Base-by-base conservation (phyloP, 2,113 vertebrate species). In the Gambusia holbrooki region DNA sequence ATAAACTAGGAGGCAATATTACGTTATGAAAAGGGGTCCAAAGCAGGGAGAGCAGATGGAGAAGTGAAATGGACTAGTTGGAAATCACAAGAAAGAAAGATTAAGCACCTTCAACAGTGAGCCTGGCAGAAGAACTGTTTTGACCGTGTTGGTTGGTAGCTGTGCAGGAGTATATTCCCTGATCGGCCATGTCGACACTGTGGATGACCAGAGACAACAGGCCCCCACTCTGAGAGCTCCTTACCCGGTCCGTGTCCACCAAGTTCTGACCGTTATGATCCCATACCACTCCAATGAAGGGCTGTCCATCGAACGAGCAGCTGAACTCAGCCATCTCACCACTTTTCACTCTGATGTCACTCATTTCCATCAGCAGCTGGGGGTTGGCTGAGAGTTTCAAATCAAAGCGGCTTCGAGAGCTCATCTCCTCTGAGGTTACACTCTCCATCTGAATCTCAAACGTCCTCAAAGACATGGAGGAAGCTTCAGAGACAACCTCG, bases 41-140 rank as follows among this genome's bases (percentile, higher is more conserved):
- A 88, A 91, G 94, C 89, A 84, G 89, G 66, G 45, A n/a, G 71
- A 85, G 91, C 85, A 62, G 82, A 87, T 84, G 88, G 76, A 73
- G 25, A 71, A 58, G 70, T 76, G 84, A 73, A 93, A 94, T 88
- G 92, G 90, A 92, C 93, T 90, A 94, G 92, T 95, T 90, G 84
- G 89, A 94, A 84, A 94, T 48, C 91, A 93, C 76, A 74, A 54
- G 68, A 81, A 88, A 94, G 82, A 91, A 91, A 93, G 91, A 95
- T 94, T 93, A 95, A 94, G 90, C 96, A 96, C 96, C 96, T 97
- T 96, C 94, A 79, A 96, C 85, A 27, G 91, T 97, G 92, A 98
- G 95, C 85, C 93, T 89, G 73, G 96, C 97, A 62, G 95, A 92
- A 10, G 93, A 94, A 86, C 92, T 95, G 92, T 91, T 95, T 76